These are phyloP conservation scores for Rhegmatorhina hoffmannsi DNA, from an alignment of 2,113 vertebrate species.

Conservation along the genomic window DNA sequence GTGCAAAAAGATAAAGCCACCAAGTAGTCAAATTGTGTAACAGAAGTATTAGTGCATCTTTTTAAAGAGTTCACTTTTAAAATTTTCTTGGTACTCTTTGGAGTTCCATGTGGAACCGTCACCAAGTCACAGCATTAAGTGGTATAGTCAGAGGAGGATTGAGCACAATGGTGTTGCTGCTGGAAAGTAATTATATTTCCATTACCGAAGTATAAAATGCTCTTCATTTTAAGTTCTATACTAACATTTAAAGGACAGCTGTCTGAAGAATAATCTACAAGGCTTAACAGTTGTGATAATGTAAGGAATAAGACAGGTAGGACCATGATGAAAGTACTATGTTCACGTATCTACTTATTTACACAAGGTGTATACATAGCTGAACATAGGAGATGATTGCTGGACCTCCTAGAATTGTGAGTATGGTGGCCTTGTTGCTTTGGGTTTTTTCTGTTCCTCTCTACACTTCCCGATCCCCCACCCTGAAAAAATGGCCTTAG, in stretches of 20 bases:
- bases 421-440: neutral
- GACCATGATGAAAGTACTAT: neutral
- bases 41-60: neutral
- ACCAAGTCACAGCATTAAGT: neutral
- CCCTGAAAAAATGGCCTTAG: neutral
- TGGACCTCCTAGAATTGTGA: neutral
- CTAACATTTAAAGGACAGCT: neutral
- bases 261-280: neutral
- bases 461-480: neutral
- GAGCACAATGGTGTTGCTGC: neutral
- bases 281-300: neutral
- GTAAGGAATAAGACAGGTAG: neutral
- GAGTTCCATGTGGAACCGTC: neutral
- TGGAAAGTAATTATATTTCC: neutral
- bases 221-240: neutral
- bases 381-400: neutral
- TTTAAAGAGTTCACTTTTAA: neutral
- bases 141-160: neutral
- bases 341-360: neutral
- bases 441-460: neutral
- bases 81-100: neutral
- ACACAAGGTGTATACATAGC: neutral
- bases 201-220: neutral
- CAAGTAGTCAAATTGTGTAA: neutral
- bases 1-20: neutral